Evolutionary conservation across 2,113 vertebrate species (phyloP), one percentile per base, ranked within the genome.

Genomic region (Paralichthys olivaceus): DNA sequence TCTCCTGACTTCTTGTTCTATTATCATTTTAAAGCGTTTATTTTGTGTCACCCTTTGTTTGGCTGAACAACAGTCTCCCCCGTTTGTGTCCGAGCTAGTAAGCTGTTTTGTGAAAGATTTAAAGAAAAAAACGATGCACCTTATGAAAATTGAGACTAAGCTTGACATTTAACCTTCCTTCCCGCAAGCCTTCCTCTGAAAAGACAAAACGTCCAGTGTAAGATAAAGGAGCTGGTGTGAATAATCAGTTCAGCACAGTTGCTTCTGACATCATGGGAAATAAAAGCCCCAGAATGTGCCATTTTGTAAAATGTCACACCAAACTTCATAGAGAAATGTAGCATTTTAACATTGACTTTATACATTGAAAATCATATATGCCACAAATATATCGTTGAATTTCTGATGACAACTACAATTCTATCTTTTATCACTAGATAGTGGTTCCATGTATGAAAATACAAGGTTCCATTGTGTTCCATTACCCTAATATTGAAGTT

Each of bases 111-210:
- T 75, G 83, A 79, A 80, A 85, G 66, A 79, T n/a, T 26, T 26
- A 40, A n/a, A 61, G 26, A 15, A 84, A 85, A n/a, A 61, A 64
- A 80, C 61, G 69, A 92, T 90, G 93, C 93, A 94, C 92, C 89
- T 92, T 93, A 91, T 76, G 54, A 75, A 43, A 67, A 71, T 34
- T 58, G 67, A 79, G 28, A 77, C 47, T 28, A 58, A 84, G 72
- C 70, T 79, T 78, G 81, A 91, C 81, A 58, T 83, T 56, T 70
- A 56, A 75, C 43, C 57, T 58, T 20, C 57, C 76, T 22, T 14
- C 62, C 62, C 40, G 7, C 6, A 9, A 43, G 57, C 63, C 34
- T 63, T 66, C 23, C 28, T 45, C n/a, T 65, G 19, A 12, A 63
- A 68, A 45, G 61, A 22, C 22, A 32, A 56, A 56, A 74, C 22